Base-by-base conservation (phyloP, 2,888 invertebrate genomes). In the Drosophila nr. medialis region DNA sequence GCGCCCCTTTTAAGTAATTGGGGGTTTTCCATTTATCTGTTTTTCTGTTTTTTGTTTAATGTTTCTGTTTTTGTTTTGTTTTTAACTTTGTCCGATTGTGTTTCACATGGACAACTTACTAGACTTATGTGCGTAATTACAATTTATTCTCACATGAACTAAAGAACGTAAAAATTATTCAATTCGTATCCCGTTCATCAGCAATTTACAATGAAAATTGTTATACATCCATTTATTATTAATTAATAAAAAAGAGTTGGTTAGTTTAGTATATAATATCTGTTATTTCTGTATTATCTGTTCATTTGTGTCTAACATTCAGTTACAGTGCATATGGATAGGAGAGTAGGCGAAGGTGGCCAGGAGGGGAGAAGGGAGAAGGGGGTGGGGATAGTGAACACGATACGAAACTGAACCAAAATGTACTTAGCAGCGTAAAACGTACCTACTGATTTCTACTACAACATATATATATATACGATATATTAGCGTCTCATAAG, bases 401-500 rank as follows among this genome's bases (percentile, higher is more conserved):
- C 59, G 64, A 64, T 66, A 69, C 67, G 60, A 64, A 80, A 63
- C 67, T 81, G 77, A 72, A 72, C 70, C 65, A 64, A 84, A 45
- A 72, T 56, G 58, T 61, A 66, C 63, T 71, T 79, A 81, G 79
- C 76, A 77, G 71, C 64, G 56, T 70, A 65, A 80, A 84, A 75
- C 65, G 71, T 79, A 83, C 72, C 72, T 81, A 83, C 83, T 64
- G 62, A 62, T 66, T 72, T 79, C 68, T 84, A 87, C 75, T 83
- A 81, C 72, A 85, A 85, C 80, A 85, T 80, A 74, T 83, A 82
- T 76, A 80, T 79, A 86, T 85, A 86, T 86, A 88, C 88, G 85
- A 77, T 75, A 86, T 85, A 88, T 86, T 85, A 85, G 85, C 88
- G 83, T 83, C 88, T 86, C 56, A 63, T 78, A 80, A 86, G 86